Evolutionary conservation across 2,888 invertebrate genomes (phyloP), one percentile per base, ranked within the genome.

Genomic region (Diachrysia chrysitis): DNA sequence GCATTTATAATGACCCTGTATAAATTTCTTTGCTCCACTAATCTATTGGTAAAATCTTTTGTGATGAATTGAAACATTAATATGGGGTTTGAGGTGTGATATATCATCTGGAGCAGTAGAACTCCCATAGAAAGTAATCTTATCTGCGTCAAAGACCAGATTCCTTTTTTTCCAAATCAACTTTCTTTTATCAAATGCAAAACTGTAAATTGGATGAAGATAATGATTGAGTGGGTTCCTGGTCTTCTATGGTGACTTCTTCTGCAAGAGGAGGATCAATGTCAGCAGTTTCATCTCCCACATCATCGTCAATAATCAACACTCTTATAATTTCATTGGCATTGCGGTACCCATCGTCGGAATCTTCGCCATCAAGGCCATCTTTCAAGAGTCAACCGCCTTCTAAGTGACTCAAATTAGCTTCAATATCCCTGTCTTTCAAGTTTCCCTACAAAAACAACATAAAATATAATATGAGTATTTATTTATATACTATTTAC

Each of bases 131-230:
- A 63, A 85, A 83, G 81, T 85, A 78, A 81, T 85, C 78, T 84
- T 84, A 80, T 83, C 62, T 82, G 73, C 61, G 60, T 85, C 82
- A 79, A 73, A 83, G 78, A 82, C 81, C 64, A 86, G 76, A 81
- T 80, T 80, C 68, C 82, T 60, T 81, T 83, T 85, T 82, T 84
- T 85, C 84, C 83, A 83, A 72, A 86, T 85, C 81, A 81, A 78
- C 57, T 63, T 85, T 84, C 83, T 85, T 86, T 86, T 86, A 75
- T 84, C 82, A 83, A 85, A 86, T 79, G 66, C 1, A 85, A 83
- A 82, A 83, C 81, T 66, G 66, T 63, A 75, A 70, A 70, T 66
- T 63, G 32, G 66, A 66, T 67, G 58, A 67, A 58, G 70, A 7
- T 66, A 63, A 70, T 83, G 83, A 29, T 79, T 83, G 79, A 79